Conservation (phyloP, 2,113 vertebrate species). For the Hippocampus comes region DNA sequence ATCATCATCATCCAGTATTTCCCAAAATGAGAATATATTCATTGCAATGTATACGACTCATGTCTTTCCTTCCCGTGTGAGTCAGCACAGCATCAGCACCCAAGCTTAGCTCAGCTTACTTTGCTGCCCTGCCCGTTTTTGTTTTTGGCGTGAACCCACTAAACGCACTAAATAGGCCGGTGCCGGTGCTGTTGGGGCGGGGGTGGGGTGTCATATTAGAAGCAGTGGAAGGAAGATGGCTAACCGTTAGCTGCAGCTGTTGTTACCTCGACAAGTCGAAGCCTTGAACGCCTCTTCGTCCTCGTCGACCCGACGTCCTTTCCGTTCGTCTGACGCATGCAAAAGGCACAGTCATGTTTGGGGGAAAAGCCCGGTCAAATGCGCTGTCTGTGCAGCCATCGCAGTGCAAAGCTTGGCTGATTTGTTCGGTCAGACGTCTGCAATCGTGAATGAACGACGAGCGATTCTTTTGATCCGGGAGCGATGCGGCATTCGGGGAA, state of each 20-base stretch:
- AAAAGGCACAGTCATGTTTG: conserved; percentile 32
- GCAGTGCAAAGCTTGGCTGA: neutral
- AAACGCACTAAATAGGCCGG: neutral
- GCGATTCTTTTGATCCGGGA: conserved; percentile 29
- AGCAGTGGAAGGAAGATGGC: neutral
- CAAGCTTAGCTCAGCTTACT: conserved; percentile 30
- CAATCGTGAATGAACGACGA: neutral
- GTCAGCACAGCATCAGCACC: conserved; percentile 59
- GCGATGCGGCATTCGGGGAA: too few relatives aligned
- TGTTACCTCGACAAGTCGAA: neutral
- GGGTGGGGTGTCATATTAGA: neutral
- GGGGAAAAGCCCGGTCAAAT: neutral
- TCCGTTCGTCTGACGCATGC: conserved; percentile 9
- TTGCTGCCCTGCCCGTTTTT: too few relatives aligned
- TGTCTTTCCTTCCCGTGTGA: neutral
- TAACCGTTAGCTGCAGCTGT: neutral
- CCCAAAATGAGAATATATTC: too few relatives aligned
- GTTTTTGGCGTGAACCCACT: neutral
- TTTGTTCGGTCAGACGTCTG: neutral
- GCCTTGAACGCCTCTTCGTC: conserved; percentile 26
- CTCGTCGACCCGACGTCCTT: conserved; percentile 19
- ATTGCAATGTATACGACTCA: neutral
- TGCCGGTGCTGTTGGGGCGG: too few relatives aligned
- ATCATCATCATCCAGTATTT: too few relatives aligned
- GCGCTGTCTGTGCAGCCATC: neutral